Evolutionary conservation across 2,797 vertebrate species (phyloP).

Genomic region (Coendou prehensilis): DNA sequence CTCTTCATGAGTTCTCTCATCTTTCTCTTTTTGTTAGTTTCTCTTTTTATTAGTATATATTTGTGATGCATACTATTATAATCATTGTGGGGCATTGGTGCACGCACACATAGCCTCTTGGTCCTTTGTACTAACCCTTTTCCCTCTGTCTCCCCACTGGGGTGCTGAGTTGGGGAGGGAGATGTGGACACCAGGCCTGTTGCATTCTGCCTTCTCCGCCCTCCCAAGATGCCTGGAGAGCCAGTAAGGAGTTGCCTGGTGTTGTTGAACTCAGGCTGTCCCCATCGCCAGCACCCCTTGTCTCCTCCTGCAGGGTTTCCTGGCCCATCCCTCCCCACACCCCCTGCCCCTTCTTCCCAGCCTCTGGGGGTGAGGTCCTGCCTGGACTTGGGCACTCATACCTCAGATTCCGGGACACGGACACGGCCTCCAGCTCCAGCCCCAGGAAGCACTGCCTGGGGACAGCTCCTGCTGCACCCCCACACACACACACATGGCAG

Average conservation of each 20-base stretch:
- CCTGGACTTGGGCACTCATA: not conserved
- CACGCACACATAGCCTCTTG: too few species aligned
- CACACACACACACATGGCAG: too few species aligned
- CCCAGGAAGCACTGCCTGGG: constrained; percentile 2
- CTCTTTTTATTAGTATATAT: not conserved
- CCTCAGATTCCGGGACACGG: not conserved
- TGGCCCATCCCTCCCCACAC: not conserved
- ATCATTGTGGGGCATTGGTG: not conserved
- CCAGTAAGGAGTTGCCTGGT: not conserved
- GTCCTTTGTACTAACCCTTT: not conserved
- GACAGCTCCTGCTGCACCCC: not conserved
- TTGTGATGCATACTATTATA: too few species aligned
- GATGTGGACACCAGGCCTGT: not conserved
- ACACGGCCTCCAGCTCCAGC: not conserved
- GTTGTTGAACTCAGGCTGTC: not conserved
- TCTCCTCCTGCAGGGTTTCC: not conserved
- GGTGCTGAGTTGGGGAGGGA: not conserved
- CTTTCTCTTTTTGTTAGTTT: not conserved
- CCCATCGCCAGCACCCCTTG: not conserved
- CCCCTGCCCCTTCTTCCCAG: not conserved
- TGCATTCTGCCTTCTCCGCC: not conserved
- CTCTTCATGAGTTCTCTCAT: accelerated
- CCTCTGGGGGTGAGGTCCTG: not conserved
- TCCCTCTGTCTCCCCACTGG: not conserved
- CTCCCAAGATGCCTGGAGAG: not conserved